Base-by-base conservation (phyloP, 2,888 invertebrate genomes). In the Poecilobothrus nobilitatus region DNA sequence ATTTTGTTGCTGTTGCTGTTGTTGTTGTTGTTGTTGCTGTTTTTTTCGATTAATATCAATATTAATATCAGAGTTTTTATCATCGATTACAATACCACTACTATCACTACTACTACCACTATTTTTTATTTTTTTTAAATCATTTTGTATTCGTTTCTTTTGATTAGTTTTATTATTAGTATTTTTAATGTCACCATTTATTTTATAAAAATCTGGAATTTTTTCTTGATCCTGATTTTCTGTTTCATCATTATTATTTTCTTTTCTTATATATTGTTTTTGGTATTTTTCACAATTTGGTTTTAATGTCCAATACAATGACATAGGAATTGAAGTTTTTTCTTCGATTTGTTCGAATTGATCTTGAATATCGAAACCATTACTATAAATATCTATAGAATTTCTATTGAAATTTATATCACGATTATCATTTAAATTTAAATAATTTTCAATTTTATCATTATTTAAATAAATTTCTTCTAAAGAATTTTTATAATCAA, bases 381-480 rank as follows among this genome's bases (percentile, higher is more conserved):
- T 53, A 53, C 53, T 53, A 53, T 53, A 53, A 53, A 53, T 15
- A 53, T n/a, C 53, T 18, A 18, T 18, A 15, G 18, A 15, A 53
- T 15, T 53, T 53, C 15, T 53, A 53, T 53, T 53, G 6, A 18
- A 53, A 18, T 37, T 37, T 12, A 37, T 62, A 62, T 62, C 27
- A 62, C 10, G 66, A 61, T 63, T 64, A 65, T 65, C 65, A 65
- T 41, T 65, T 20, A 21, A 12, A 41, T 65, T 34, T 12, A 37
- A 34, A 65, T 65, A 37, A 65, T 65, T 34, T 3, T 37, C 12
- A 9, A 41, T 12, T 10, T 65, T 9, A 65, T 63, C 22, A 22
- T 63, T 15, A 27, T 0, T 5, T 12, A 22, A 10, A 12, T 63
- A 27, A 65, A 34, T 37, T 37, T 37, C 27, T 27, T 41, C 53